Conservation (phyloP, 2,888 invertebrate genomes). For the Nysson spinosus region DNA sequence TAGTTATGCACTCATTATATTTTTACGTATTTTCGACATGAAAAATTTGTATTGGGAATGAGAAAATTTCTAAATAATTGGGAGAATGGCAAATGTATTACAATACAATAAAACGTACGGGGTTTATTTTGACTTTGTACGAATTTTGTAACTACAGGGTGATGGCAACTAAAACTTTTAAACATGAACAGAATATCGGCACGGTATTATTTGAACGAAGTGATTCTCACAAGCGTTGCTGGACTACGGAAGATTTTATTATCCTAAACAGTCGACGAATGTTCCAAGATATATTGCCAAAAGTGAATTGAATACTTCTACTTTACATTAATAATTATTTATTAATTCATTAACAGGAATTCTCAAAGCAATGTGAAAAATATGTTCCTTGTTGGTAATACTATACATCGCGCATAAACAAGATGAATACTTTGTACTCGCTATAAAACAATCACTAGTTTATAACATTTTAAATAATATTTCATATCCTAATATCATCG, state of each 20-base stretch:
- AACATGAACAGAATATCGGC: slow-evolving; percentile 63
- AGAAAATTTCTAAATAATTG: too few species aligned
- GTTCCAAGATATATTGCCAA: slow-evolving; percentile 71
- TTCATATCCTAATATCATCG: slow-evolving; percentile 6
- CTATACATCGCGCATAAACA: too few species aligned
- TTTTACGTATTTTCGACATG: neutral
- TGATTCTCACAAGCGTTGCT: slow-evolving; percentile 65
- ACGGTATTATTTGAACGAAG: slow-evolving; percentile 70
- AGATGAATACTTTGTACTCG: too few species aligned
- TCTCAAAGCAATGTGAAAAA: too few species aligned
- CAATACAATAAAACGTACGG: neutral
- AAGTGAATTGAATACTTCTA: slow-evolving; percentile 56
- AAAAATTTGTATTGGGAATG: too few species aligned
- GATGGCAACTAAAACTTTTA: slow-evolving; percentile 43
- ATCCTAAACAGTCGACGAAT: slow-evolving; percentile 67
- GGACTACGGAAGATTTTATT: slow-evolving; percentile 69
- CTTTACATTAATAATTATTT: too few species aligned
- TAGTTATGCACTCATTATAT: neutral
- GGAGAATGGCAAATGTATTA: too few species aligned
- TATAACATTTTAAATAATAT: neutral
- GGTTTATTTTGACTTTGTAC: neutral
- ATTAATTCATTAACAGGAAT: too few species aligned
- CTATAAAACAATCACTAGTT: too few species aligned
- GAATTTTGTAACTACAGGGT: slow-evolving; percentile 32
- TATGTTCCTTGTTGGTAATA: too few species aligned